These are phyloP conservation scores for Peucedramus taeniatus DNA, from an alignment of 2,113 vertebrate species.

Conservation along the genomic window DNA sequence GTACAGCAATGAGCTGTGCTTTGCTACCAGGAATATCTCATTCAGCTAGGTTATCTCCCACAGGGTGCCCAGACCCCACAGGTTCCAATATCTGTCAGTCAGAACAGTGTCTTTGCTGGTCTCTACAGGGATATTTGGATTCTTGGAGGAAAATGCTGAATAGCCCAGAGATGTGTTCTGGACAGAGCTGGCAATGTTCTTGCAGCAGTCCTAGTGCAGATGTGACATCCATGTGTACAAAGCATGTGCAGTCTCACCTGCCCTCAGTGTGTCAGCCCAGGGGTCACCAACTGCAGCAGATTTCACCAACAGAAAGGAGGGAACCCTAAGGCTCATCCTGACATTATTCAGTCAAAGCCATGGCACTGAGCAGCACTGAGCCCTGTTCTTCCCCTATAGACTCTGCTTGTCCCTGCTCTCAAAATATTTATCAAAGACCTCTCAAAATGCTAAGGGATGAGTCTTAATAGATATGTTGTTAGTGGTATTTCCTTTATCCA, in stretches of 20 bases:
- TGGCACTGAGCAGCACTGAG: neutral
- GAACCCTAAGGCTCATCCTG: neutral
- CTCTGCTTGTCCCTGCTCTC: neutral
- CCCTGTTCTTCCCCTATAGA: neutral
- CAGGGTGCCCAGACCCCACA: neutral
- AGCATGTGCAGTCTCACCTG: neutral
- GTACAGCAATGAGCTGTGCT: neutral
- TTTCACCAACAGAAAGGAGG: neutral
- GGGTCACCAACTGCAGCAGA: neutral
- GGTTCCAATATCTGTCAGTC: neutral
- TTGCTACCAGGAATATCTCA: neutral
- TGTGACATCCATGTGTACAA: neutral
- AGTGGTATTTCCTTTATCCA: neutral
- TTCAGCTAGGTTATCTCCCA: neutral
- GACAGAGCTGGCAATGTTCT: neutral
- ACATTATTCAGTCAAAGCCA: neutral
- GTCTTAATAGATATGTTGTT: neutral
- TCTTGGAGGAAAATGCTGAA: neutral
- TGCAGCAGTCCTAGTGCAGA: neutral
- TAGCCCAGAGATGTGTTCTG: neutral
- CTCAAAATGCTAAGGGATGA: neutral
- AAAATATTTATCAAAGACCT: neutral
- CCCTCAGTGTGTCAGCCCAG: neutral
- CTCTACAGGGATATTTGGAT: neutral
- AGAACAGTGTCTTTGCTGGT: neutral